Base-by-base conservation (phyloP, 35 echinoderm and acorn worm genomes). In the Lytechinus pictus region DNA sequence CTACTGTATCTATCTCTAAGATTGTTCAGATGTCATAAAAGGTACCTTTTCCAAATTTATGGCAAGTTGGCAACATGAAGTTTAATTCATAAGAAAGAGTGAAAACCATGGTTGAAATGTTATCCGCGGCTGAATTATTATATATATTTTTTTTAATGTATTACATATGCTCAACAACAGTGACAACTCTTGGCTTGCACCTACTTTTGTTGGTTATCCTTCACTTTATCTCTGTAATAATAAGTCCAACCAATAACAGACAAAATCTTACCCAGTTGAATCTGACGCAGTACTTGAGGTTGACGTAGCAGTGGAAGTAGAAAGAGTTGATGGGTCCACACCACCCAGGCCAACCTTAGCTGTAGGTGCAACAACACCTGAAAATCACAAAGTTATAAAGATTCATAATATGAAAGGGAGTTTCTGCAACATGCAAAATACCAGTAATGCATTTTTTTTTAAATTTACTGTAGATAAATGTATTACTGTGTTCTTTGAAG, bases 321-420 rank as follows among this genome's bases (percentile, higher is more conserved):
- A 55, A 24, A 96, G 54, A 53, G 96, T 89, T 91, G 94, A 94
- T 14, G 96, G 96, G 61, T 96, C 94, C 12, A 96, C 94, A 33
- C 96, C 96, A 91, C 96, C 96, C 14, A 96, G 96, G 24, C 96
- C 96, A 19, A 90, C 89, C 86, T 94, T 96, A 13, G 94, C 86
- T 88, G 96, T 87, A 9, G 94, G 52, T 19, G 94, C 72, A 87
- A 58, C 94, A 13, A 86, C 66, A 94, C 94, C 57, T 79, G 28
- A 28, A 90, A 90, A 54, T 12, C 28, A 54, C 11, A 90, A 90
- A 33, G 29, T 24, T 79, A 24, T 79, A 24, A n/a, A 79, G 19
- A 79, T 24, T 13, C 13, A 58, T 13, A 58, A 10, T 58, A 13
- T 10, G 9, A 58, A 58, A 58, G 9, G 9, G 56, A 58, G 13